Evolutionary conservation across 1,140 invertebrate genomes (phyloP), one percentile per base, ranked within the genome.

Genomic region (Meteorus sp.): DNA sequence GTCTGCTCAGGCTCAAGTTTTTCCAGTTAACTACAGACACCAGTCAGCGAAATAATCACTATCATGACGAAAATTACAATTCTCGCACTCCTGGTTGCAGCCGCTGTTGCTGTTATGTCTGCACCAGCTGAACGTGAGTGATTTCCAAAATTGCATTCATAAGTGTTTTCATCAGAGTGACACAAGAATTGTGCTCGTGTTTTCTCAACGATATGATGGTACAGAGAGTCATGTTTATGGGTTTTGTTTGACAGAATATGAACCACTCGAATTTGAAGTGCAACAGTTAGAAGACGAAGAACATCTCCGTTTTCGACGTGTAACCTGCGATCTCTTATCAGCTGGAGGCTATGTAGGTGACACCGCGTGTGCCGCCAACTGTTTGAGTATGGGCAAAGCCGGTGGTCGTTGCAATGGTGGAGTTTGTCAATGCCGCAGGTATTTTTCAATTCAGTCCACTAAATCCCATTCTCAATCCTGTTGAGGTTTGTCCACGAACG

Each of bases 281-380:
- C 17, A 15, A 1, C 37, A 44, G 1, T n/a, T n/a, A n/a, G n/a
- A n/a, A n/a, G n/a, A n/a, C n/a, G 31, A 41, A 13, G 37, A 54
- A 1, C 60, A 61, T 57, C 23, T 57, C 5, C 60, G 60, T 23
- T 41, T 52, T 27, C 55, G 60, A 15, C 48, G 73, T 44, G 63
- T 72, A 5, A 74, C 72, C 8, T 75, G 72, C 37, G 72, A 72
- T 15, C 64, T 75, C 27, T 22, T 75, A 5, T 66, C 68, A 0
- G 56, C 48, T 20, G 44, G 53, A 8, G 67, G 64, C 41, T 35
- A 59, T 57, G 62, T 65, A 1, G 60, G 56, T 22, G 50, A 73
- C 17, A 66, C 60, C 17, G 71, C 67, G 43, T 75, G 73, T 20
- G 68, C 68, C 9, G 71, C 71, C 0, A 69, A 73, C 27, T 74